phyloP scores from a whole-genome alignment of 2,113 vertebrate species.

The Polyodon spathula region DNA sequence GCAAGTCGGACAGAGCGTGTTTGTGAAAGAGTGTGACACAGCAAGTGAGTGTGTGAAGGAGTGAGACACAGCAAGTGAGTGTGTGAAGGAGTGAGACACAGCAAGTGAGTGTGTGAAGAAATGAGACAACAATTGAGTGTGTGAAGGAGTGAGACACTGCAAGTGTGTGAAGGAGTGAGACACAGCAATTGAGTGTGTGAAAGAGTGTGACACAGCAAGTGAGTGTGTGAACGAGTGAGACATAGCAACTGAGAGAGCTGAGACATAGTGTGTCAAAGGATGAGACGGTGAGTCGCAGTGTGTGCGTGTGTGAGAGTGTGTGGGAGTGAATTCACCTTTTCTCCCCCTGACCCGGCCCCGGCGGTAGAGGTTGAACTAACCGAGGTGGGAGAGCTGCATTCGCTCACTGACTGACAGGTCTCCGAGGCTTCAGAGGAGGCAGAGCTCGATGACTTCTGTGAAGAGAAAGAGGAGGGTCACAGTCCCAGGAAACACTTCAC shows the following conservation, averaged over 20 bases:
- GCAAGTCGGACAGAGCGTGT: neutral
- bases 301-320: neutral
- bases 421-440: constrained; percentile 95
- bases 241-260: neutral
- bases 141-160: neutral
- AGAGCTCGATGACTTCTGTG: constrained; percentile 95
- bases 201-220: constrained; percentile 4
- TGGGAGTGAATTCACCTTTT: constrained; percentile 8
- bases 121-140: constrained; percentile 4
- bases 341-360: constrained; percentile 26
- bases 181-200: neutral
- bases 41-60: constrained; percentile 2
- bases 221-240: neutral
- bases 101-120: constrained; percentile 10
- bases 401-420: constrained; percentile 94
- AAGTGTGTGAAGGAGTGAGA: neutral
- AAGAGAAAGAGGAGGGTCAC: constrained; percentile 12
- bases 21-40: constrained; percentile 5
- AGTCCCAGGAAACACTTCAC: neutral
- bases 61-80: neutral
- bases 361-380: constrained; percentile 59
- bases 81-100: neutral
- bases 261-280: neutral
- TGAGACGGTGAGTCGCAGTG: constrained; percentile 1
- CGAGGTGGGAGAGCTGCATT: constrained; percentile 93